Conservation (phyloP, 2,797 vertebrate genomes). For the Acanthurus lineatus region DNA sequence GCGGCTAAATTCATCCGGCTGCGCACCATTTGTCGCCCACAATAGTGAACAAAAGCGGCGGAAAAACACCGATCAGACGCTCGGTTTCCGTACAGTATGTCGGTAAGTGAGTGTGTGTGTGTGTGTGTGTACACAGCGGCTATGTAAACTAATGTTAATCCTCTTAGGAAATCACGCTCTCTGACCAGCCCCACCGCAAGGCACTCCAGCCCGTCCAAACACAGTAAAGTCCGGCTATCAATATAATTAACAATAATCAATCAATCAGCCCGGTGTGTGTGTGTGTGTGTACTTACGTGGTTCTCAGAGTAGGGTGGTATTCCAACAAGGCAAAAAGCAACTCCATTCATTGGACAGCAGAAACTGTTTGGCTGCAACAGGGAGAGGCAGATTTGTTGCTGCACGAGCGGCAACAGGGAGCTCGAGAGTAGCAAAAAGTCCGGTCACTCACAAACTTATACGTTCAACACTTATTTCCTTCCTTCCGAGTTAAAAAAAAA, state of each 20-base stretch:
- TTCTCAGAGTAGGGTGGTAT: slow-evolving; percentile 92
- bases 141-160: slow-evolving; percentile 82
- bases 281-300: slow-evolving; percentile 88
- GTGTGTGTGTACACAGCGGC: slow-evolving; percentile 62
- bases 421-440: slow-evolving; percentile 23
- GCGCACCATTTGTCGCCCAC: slow-evolving; percentile 19
- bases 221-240: slow-evolving; percentile 25
- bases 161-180: slow-evolving; percentile 86
- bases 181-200: slow-evolving; percentile 61
- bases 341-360: slow-evolving; percentile 96
- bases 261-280: too few relatives aligned
- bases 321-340: slow-evolving; percentile 99
- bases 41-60: slow-evolving; percentile 18
- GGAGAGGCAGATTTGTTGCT: slow-evolving; percentile 66
- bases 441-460: slow-evolving; percentile 55
- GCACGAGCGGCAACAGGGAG: slow-evolving; percentile 39
- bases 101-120: slow-evolving; percentile 47
- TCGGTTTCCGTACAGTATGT: slow-evolving; percentile 45
- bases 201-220: slow-evolving; percentile 40
- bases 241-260: accelerated
- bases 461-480: slow-evolving; percentile 73
- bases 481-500: slow-evolving; percentile 34
- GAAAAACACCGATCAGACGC: slow-evolving; percentile 32
- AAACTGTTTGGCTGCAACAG: slow-evolving; percentile 70
- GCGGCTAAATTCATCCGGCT: slow-evolving; percentile 9